These are phyloP conservation scores for Belgica antarctica DNA, from an alignment of 2,888 invertebrate genomes.

Conservation along the genomic window DNA sequence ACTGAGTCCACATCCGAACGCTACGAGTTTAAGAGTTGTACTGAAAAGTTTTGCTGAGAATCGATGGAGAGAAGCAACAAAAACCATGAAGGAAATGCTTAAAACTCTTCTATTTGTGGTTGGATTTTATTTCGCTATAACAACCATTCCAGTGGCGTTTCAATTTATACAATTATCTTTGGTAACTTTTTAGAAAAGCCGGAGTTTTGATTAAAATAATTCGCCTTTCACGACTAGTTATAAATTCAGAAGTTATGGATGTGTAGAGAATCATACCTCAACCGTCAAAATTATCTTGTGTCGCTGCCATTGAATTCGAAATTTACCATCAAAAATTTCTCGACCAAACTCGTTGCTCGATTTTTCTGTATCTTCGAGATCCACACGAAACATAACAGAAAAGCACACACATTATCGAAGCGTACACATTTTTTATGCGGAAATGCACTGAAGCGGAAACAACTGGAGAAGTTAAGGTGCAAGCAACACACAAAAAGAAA, in stretches of 20 bases:
- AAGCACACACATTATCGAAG: conserved; percentile 33
- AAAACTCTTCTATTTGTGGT: conserved; percentile 37
- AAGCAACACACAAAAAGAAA: conserved; percentile 3
- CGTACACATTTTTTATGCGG: conserved; percentile 38
- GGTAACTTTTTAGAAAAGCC: conserved; percentile 2
- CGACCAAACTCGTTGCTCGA: not conserved
- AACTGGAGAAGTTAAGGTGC: not conserved
- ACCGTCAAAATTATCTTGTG: too few relatives aligned
- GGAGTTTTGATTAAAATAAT: too few relatives aligned
- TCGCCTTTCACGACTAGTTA: too few relatives aligned
- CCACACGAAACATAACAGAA: too few relatives aligned
- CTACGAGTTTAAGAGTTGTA: not conserved
- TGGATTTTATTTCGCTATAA: conserved; percentile 34
- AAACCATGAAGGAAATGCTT: not conserved
- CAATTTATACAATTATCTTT: not conserved
- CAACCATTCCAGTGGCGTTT: conserved; percentile 26
- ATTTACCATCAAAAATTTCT: not conserved
- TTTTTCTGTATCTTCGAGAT: not conserved
- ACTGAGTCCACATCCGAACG: not conserved
- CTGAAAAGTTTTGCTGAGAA: conserved; percentile 27
- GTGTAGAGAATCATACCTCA: too few relatives aligned
- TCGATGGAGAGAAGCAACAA: not conserved
- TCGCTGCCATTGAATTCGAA: too few relatives aligned
- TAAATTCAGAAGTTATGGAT: too few relatives aligned
- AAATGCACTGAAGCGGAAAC: conserved; percentile 40